These are phyloP conservation scores for Apodemus speciosus DNA, from an alignment of 2,113 vertebrate species.

Conservation along the genomic window DNA sequence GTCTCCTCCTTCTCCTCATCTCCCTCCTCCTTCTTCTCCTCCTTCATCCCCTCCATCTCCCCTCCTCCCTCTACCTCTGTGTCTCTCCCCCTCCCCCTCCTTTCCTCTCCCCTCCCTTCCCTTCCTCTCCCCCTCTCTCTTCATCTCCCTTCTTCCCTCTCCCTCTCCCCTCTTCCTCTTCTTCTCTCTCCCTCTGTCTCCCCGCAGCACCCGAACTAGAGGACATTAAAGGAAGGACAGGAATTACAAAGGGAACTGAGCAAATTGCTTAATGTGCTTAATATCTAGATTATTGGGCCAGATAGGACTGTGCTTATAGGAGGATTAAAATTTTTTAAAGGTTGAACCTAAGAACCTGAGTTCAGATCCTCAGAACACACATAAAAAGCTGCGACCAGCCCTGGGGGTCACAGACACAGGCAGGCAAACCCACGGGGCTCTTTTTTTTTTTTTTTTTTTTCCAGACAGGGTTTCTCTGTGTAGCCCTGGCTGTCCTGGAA, in stretches of 20 bases:
- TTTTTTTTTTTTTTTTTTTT: too few relatives aligned
- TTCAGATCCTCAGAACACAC: neutral
- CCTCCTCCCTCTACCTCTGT: too few relatives aligned
- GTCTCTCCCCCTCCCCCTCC: too few relatives aligned
- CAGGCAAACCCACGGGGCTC: too few relatives aligned
- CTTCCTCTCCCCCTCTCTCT: neutral
- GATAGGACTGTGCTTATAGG: neutral
- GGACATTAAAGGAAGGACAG: neutral
- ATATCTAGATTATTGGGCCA: neutral
- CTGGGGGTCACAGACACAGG: neutral
- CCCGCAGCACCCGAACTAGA: neutral
- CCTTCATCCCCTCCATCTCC: neutral
- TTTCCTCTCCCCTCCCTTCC: neutral
- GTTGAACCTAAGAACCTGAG: neutral
- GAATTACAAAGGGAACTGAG: neutral
- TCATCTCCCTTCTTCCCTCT: too few relatives aligned
- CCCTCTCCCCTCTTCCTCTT: too few relatives aligned
- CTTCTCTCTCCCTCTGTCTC: neutral
- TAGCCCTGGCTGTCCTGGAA: too few relatives aligned
- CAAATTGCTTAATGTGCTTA: neutral
- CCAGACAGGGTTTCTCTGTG: too few relatives aligned
- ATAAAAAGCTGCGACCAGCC: too few relatives aligned
- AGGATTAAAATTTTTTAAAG: neutral
- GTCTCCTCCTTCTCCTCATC: too few relatives aligned
- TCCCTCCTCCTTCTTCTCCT: neutral